phyloP scores from a whole-genome alignment of 2,888 invertebrate species.

The Andrena fulva region DNA sequence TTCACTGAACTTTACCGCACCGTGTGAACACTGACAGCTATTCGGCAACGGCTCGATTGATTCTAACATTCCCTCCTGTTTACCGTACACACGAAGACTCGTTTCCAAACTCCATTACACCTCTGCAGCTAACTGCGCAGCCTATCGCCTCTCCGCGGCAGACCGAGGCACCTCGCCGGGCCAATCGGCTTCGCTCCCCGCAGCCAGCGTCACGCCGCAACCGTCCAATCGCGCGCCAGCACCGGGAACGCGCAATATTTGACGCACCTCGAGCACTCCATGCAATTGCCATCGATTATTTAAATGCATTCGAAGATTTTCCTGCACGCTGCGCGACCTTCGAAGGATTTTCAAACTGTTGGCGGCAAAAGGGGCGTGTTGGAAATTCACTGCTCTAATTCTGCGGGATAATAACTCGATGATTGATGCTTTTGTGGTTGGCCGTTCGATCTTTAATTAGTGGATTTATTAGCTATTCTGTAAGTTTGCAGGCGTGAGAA shows the following conservation, averaged over 20 bases:
- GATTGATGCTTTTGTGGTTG: too few species aligned
- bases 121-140: constrained; percentile 3
- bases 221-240: constrained; percentile 20
- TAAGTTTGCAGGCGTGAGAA: not conserved
- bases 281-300: constrained; percentile 1
- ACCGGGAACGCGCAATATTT: constrained; percentile 33
- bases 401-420: too few species aligned
- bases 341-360: too few species aligned
- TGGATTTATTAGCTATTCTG: too few species aligned
- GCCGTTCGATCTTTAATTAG: too few species aligned
- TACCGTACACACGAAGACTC: constrained; percentile 19
- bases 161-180: not conserved
- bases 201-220: too few species aligned
- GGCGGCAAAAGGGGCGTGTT: too few species aligned
- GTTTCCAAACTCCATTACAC: constrained; percentile 52
- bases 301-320: too few species aligned
- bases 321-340: too few species aligned
- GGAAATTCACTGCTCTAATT: too few species aligned
- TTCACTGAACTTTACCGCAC: constrained; percentile 21
- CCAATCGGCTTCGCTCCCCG: constrained; percentile 27
- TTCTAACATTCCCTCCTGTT: constrained; percentile 52
- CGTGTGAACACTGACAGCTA: not conserved
- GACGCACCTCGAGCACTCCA: not conserved
- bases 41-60: constrained; percentile 22
- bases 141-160: constrained; percentile 21